Evolutionary conservation across 2,113 vertebrate species (phyloP).

Genomic region (Bambusicola thoracicus): DNA sequence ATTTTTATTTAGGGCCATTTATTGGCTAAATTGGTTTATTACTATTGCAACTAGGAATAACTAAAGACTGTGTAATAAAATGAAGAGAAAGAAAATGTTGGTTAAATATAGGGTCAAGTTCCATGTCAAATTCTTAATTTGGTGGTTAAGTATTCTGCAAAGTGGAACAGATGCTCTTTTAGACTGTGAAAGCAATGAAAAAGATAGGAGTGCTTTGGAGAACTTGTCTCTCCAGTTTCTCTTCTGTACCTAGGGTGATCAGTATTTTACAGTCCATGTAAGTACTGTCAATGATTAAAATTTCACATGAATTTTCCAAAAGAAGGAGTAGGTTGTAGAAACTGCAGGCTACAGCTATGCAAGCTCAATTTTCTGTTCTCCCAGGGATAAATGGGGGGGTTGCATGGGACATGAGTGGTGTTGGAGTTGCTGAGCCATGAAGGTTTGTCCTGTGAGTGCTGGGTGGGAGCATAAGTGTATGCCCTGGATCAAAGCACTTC

Average conservation of each 20-base stretch:
- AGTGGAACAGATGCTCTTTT: not conserved
- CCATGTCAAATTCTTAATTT: not conserved
- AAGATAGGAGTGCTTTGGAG: not conserved
- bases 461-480: rapidly evolving
- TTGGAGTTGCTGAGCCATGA: not conserved
- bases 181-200: not conserved
- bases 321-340: not conserved
- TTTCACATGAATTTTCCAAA: not conserved
- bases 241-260: rapidly evolving
- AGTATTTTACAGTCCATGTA: rapidly evolving
- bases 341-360: not conserved
- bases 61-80: not conserved
- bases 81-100: not conserved
- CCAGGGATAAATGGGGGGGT: no score
- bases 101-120: not conserved
- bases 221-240: not conserved
- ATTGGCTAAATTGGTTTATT: not conserved
- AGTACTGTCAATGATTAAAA: not conserved
- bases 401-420: no score
- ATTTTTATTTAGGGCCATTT: not conserved
- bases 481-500: not conserved
- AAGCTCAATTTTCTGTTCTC: not conserved
- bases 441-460: not conserved
- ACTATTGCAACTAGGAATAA: not conserved
- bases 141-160: not conserved